Base-by-base conservation (phyloP, 2,113 vertebrate species). In the Dipodomys spectabilis region DNA sequence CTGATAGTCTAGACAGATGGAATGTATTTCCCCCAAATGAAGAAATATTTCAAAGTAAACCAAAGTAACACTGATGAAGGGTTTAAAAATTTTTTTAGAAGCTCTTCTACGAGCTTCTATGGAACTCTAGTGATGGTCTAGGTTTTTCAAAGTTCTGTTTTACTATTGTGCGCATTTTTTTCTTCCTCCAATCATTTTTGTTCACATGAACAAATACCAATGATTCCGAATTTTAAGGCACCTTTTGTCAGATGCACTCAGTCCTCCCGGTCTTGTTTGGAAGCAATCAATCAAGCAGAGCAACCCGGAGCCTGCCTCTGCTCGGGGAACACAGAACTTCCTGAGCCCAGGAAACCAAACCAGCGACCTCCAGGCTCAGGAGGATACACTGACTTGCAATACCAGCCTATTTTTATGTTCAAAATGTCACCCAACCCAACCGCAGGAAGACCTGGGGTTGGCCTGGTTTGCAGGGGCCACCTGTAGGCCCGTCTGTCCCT, bases 11-110 rank as follows among this genome's bases (percentile, higher is more conserved):
- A 32, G 71, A 57, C 94, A 95, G 84, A 95, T 94, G 93, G 93
- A 15, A 93, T 71, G n/a, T n/a, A 91, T 96, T 96, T 97, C 92
- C 92, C 94, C 91, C 67, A 88, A 77, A 45, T 93, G 57, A 75
- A 68, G 90, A 93, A 90, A 88, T 82, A 94, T 90, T 96, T 96
- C 95, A 96, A 96, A 93, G 91, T 1, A 20, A 94, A 82, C 32
- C n/a, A 71, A 88, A 91, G 80, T 88, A 73, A 69, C 35, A 67
- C 9, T 83, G 86, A 86, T 81, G 39, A 81, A 57, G 53, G 53
- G 53, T 57, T 57, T 2, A 57, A 57, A 57, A 57, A 57, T 0
- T 71, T n/a, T 86, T 80, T 83, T 92, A 60, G 30, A 67, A 92
- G 80, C 30, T 90, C 95, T 96, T 88, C 69, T 83, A 86, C 71